Conservation (phyloP, 2,888 invertebrate species). For the Torymus auratus region DNA sequence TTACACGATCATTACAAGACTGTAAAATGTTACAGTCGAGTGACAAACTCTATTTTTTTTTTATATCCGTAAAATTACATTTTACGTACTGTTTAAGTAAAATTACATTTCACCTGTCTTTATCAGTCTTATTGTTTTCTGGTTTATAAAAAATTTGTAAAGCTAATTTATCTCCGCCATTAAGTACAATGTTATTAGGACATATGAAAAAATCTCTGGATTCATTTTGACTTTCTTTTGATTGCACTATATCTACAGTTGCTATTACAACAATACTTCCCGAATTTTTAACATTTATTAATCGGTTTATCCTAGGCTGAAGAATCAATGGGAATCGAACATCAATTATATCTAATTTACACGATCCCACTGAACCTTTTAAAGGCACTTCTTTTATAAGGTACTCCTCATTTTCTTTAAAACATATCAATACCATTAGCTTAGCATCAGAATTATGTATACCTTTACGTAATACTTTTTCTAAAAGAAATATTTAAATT, state of each 20-base stretch:
- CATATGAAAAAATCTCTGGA: conserved; percentile 64
- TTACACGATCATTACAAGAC: too few relatives aligned
- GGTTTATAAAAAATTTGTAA: conserved; percentile 67
- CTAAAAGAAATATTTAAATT: conserved; percentile 33
- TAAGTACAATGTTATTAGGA: conserved; percentile 65
- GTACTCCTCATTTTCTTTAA: conserved; percentile 61
- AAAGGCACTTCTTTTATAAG: conserved; percentile 67
- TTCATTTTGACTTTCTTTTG: conserved; percentile 56
- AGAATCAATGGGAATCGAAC: conserved; percentile 66
- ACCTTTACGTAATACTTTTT: conserved; percentile 54
- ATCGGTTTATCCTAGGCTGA: conserved; percentile 63
- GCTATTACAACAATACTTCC: conserved; percentile 64
- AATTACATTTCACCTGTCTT: conserved; percentile 58
- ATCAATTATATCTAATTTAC: conserved; percentile 66
- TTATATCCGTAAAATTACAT: too few relatives aligned
- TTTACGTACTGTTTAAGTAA: too few relatives aligned
- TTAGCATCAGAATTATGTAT: conserved; percentile 48
- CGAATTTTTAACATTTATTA: conserved; percentile 65
- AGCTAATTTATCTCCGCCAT: conserved; percentile 63
- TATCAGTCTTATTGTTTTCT: conserved; percentile 56
- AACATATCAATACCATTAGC: conserved; percentile 46
- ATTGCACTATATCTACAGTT: conserved; percentile 62
- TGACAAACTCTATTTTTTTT: too few relatives aligned
- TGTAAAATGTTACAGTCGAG: too few relatives aligned
- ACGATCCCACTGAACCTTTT: conserved; percentile 63